Evolutionary conservation across 2,797 vertebrate species (phyloP), one percentile per base, ranked within the genome.

Genomic region (Xenentodon cancila): DNA sequence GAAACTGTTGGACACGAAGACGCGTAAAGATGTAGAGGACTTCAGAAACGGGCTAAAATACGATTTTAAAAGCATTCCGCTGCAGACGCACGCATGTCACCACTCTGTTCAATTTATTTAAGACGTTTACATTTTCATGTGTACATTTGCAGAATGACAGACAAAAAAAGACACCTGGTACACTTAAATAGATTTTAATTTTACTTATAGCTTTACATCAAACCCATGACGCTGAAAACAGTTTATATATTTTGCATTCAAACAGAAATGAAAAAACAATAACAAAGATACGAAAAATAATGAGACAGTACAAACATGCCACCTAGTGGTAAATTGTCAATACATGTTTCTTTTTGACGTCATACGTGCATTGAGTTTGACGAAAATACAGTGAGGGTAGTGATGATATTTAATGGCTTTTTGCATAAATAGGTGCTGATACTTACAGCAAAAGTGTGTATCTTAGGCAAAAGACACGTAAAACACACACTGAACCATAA

Each of bases 271-370:
- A 6, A 21, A 2, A 47, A 18, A 2, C 9, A 11, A 7, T 11
- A 9, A 53, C 21, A 59, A 22, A 9, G 52, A 17, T 5, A 25
- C 3, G 25, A 25, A 25, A 25, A 25, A 25, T 25, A 3, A 25
- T 25, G 25, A 44, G 54, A 1, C 44, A 27, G 63, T 32, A 40
- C 71, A 79, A 1, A 42, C n/a, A 40, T 74, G 88, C 75, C 87
- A 85, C 76, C 89, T 89, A 84, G 84, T 81, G 89, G 85, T 50
- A 12, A 80, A 48, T 57, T 58, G 34, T 32, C 18, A 16, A 4
- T 6, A 64, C n/a, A 46, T 7, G n/a, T 44, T 68, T 53, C 42
- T 32, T 37, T 37, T 37, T 37, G 9, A 47, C n/a, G n/a, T n/a
- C n/a, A n/a, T n/a, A n/a, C n/a, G 25, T 30, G 30, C 5, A 8